Percentiles rank a stretch among this genome's conserved stretches.
Conservation (phyloP, 2,113 vertebrate species). For the Gasterosteus aculeatus region DNA sequence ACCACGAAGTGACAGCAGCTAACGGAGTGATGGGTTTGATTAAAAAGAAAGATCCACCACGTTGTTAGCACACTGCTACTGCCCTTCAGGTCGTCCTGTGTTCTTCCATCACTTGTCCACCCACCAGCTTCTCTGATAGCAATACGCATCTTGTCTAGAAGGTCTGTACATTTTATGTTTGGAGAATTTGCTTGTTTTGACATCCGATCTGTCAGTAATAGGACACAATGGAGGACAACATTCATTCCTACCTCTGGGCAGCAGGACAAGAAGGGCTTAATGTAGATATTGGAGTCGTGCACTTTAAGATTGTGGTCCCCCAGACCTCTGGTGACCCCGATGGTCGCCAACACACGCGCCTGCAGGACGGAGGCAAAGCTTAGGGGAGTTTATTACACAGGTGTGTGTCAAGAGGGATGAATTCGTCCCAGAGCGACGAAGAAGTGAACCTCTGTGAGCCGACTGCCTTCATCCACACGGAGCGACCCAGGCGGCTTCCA, state of each 20-base stretch:
- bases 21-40: not conserved
- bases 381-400: no score
- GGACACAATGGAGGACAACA: not conserved
- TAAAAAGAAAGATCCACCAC: not conserved
- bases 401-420: no score
- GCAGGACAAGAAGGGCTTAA: conserved; percentile 97
- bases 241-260: conserved; percentile 89
- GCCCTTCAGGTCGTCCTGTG: not conserved
- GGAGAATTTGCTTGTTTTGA: not conserved
- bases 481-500: no score
- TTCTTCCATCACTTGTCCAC: not conserved
- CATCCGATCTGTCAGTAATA: not conserved
- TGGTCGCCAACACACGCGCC: conserved; percentile 97
- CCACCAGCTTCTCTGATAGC: not conserved
- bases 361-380: conserved; percentile 56
- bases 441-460: no score
- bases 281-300: conserved; percentile 97
- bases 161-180: not conserved
- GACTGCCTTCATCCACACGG: no score
- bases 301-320: conserved; percentile 97
- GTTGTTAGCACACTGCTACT: not conserved
- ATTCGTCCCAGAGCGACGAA: no score
- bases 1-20: conserved; percentile 1
- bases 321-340: conserved; percentile 95
- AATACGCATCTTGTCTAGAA: not conserved